Percentiles rank a stretch among this genome's conserved stretches.
Conservation (phyloP, 2,113 vertebrate species). For the Gorsachius goisagi region DNA sequence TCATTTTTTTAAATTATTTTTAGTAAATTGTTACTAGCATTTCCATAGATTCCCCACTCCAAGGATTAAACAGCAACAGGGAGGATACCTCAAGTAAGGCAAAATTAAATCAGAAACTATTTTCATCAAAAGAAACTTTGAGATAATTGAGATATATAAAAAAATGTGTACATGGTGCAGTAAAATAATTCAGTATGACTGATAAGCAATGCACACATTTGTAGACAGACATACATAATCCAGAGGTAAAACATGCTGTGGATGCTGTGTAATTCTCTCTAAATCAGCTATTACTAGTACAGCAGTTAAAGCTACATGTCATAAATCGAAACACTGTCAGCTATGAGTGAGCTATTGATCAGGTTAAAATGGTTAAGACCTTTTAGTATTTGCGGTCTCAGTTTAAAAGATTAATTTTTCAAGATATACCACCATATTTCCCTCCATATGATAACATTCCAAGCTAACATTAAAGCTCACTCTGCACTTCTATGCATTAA, state of each 20-base stretch:
- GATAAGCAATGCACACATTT: background rate
- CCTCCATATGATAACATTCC: background rate
- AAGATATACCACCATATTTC: background rate
- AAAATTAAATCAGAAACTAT: background rate
- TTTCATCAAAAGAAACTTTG: background rate
- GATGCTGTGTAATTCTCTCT: background rate
- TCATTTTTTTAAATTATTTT: background rate
- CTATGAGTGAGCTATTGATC: background rate
- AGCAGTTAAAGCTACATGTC: background rate
- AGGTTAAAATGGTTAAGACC: background rate
- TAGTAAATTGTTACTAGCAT: background rate
- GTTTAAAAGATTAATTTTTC: background rate
- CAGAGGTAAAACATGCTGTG: background rate
- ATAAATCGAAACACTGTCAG: background rate
- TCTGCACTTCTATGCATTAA: background rate
- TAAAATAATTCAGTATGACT: background rate
- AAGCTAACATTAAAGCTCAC: background rate
- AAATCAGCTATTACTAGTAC: background rate
- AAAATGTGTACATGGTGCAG: background rate
- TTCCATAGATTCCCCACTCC: background rate
- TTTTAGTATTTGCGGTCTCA: background rate
- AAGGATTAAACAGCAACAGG: background rate
- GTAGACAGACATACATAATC: background rate
- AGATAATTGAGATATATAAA: background rate
- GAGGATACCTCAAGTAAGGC: background rate